Conservation (phyloP, 2,113 vertebrate species). For the Rafetus swinhoei region DNA sequence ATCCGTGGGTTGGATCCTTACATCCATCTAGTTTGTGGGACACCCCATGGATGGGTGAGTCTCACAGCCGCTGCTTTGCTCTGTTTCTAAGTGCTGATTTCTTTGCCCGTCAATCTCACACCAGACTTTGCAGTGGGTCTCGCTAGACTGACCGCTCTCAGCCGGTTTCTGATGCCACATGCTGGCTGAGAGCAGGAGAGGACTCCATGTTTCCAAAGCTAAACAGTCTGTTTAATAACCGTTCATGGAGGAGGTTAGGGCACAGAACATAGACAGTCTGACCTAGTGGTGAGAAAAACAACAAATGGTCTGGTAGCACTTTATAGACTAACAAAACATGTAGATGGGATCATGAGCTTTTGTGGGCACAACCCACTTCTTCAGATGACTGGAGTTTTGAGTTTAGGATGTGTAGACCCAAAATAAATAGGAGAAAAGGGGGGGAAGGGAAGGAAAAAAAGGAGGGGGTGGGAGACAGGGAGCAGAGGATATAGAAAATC, state of each 20-base stretch:
- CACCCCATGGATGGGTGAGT: constrained; percentile 24
- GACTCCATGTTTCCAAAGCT: neutral
- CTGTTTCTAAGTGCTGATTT: constrained; percentile 44
- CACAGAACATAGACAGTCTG: neutral
- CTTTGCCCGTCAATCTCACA: constrained; percentile 41
- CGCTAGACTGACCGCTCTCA: neutral
- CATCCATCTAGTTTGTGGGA: neutral
- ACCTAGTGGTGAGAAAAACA: neutral
- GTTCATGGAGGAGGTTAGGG: neutral
- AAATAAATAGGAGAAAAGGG: too few relatives aligned
- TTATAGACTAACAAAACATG: too few relatives aligned
- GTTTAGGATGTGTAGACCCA: too few relatives aligned
- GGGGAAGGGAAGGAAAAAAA: too few relatives aligned
- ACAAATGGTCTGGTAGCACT: too few relatives aligned
- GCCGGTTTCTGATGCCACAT: neutral
- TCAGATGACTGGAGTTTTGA: too few relatives aligned
- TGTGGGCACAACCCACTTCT: too few relatives aligned
- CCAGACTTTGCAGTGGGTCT: constrained; percentile 19
- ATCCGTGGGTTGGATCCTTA: constrained; percentile 6
- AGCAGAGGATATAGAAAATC: too few relatives aligned
- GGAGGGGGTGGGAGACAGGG: too few relatives aligned
- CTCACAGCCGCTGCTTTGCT: constrained; percentile 36
- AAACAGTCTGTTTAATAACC: neutral
- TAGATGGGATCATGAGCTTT: too few relatives aligned
- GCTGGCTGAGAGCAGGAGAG: neutral